A percentile compares a stretch with the other conserved stretches of the same genome.
Conservation (phyloP, 1,140 invertebrate genomes). For the Asbolus verrucosus region DNA sequence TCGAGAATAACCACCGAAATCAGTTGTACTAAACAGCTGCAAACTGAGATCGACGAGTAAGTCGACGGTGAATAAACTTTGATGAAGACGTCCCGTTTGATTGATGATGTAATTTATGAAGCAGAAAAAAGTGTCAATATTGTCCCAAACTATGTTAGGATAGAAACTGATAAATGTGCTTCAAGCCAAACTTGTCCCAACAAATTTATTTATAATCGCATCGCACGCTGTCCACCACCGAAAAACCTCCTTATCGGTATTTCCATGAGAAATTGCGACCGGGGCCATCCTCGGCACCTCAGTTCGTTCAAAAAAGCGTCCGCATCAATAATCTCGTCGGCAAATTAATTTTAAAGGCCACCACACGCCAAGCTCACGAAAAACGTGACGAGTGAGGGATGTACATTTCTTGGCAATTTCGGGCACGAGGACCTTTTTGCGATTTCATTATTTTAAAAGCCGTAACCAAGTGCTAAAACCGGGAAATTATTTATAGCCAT, state of each 20-base stretch:
- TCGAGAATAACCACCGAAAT: constrained; percentile 37
- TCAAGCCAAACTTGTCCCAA: constrained; percentile 25
- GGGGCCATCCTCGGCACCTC: too few relatives aligned
- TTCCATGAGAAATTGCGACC: too few relatives aligned
- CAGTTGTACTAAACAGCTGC: constrained; percentile 24
- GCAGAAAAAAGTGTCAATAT: constrained; percentile 39
- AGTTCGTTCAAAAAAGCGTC: not conserved
- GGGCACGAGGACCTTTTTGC: too few relatives aligned
- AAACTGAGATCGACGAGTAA: constrained; percentile 26
- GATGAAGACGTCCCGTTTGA: constrained; percentile 36
- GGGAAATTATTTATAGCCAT: too few relatives aligned
- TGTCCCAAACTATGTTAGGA: constrained; percentile 37
- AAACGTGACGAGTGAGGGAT: not conserved
- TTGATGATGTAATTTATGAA: constrained; percentile 39
- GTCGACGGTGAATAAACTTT: constrained; percentile 38
- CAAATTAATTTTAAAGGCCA: not conserved
- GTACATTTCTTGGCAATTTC: not conserved
- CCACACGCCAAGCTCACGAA: not conserved
- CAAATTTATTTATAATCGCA: constrained; percentile 33
- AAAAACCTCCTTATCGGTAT: too few relatives aligned
- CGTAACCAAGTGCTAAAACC: not conserved
- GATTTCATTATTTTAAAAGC: too few relatives aligned
- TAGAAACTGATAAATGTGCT: constrained; percentile 30
- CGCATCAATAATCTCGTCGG: not conserved
- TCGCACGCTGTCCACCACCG: too few relatives aligned